phyloP scores from a whole-genome alignment of 1,140 invertebrate genomes.

The Drosophila mayri region DNA sequence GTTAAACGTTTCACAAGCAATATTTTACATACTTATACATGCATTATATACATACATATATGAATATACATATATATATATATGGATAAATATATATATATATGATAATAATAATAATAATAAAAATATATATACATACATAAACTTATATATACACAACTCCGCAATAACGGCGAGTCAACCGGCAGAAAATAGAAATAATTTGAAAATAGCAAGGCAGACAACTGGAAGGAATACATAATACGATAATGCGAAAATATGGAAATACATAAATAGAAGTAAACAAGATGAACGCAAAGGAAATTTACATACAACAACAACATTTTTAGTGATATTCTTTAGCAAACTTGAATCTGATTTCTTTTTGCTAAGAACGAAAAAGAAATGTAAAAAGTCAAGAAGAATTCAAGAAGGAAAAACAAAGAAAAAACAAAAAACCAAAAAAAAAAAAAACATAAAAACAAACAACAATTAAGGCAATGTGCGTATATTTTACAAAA shows the following conservation, averaged over 20 bases:
- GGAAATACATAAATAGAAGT: conserved; percentile 6
- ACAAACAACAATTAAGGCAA: conserved; percentile 30
- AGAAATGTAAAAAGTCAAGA: conserved; percentile 48
- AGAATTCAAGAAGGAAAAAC: conserved; percentile 36
- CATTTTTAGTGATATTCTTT: conserved; percentile 74
- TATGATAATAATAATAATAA: conserved; percentile 29
- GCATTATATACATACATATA: conserved; percentile 55
- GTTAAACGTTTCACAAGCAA: conserved; percentile 82
- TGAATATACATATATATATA: conserved; percentile 34
- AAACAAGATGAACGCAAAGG: conserved; percentile 9
- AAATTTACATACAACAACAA: conserved; percentile 30
- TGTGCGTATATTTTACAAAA: conserved; percentile 41
- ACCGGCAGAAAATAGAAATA: conserved; percentile 27
- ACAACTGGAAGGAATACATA: conserved; percentile 13
- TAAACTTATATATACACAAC: conserved; percentile 49
- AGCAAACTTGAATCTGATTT: conserved; percentile 64
- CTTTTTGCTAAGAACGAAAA: conserved; percentile 58
- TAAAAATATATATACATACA: conserved; percentile 52
- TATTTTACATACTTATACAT: conserved; percentile 75
- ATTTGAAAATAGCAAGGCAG: conserved; percentile 20
- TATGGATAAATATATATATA: conserved; percentile 42
- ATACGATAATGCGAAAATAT: conserved; percentile 24
- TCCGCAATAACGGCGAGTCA: conserved; percentile 41
- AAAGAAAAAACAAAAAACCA: conserved; percentile 13
- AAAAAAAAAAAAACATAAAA: conserved; percentile 3